Evolutionary conservation across 92 coral and sea anemone genomes (phyloP).

Genomic region (Phenganax subtilis): DNA sequence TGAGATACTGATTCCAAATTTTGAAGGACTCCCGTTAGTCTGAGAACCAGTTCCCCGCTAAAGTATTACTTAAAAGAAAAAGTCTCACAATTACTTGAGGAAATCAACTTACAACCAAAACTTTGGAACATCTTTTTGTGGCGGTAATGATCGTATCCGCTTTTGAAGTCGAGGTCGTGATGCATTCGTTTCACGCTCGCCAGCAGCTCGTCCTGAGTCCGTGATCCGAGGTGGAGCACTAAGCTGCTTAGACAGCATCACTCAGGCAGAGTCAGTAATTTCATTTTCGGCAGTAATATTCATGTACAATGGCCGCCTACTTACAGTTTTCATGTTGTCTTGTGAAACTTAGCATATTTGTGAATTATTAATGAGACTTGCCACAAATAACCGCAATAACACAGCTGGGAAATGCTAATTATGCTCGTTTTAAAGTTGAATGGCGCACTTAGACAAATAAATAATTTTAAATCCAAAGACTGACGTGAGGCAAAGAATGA

Average conservation of each 20-base stretch:
- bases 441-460: background rate
- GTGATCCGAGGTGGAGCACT: slow-evolving; percentile 17
- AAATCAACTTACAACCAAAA: slow-evolving; percentile 27
- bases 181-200: background rate
- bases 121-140: slow-evolving; percentile 16
- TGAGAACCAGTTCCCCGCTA: too few species aligned
- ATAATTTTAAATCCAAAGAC: background rate
- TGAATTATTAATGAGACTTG: background rate
- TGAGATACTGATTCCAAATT: too few species aligned
- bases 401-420: background rate
- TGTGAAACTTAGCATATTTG: background rate
- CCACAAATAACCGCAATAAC: background rate
- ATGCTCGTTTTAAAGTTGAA: background rate
- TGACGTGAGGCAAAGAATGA: background rate
- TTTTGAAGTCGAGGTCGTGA: slow-evolving; percentile 24
- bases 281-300: background rate
- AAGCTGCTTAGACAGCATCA: slow-evolving; percentile 24
- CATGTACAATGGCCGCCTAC: background rate
- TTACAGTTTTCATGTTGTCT: background rate
- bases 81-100: too few species aligned
- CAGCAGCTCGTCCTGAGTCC: background rate
- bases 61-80: too few species aligned
- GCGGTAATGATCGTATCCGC: slow-evolving; percentile 21
- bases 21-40: too few species aligned
- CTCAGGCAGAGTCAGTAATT: background rate